These are phyloP conservation scores for Istiophorus platypterus DNA, from an alignment of 2,113 vertebrate species.

Conservation along the genomic window DNA sequence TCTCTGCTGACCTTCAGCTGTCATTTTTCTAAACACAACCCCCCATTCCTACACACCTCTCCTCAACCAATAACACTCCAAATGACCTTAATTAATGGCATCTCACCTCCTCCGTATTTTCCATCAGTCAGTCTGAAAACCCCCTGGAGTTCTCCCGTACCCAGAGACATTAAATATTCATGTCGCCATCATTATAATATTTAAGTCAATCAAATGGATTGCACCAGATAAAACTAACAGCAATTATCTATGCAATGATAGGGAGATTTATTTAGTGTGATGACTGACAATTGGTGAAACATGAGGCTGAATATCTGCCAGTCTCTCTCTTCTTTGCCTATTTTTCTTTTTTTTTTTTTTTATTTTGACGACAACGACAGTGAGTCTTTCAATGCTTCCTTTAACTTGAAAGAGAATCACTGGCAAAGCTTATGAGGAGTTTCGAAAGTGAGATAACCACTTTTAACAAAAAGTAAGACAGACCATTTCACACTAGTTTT, in stretches of 20 bases:
- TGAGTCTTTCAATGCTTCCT: constrained; percentile 45
- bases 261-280: constrained; percentile 60
- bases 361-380: constrained; percentile 12
- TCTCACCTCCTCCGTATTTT: constrained; percentile 60
- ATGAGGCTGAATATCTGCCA: constrained; percentile 36
- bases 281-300: constrained; percentile 59
- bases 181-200: constrained; percentile 66
- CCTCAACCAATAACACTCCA: constrained; percentile 46
- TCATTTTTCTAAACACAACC: constrained; percentile 35
- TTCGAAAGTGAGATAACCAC: constrained; percentile 35
- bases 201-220: constrained; percentile 69
- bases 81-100: constrained; percentile 70
- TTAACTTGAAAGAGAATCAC: constrained; percentile 48
- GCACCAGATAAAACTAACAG: constrained; percentile 60
- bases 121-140: constrained; percentile 51
- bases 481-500: constrained; percentile 20
- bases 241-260: constrained; percentile 59
- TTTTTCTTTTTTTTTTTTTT: constrained; percentile 15
- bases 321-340: neutral
- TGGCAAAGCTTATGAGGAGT: constrained; percentile 42
- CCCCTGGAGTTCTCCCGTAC: constrained; percentile 42
- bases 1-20: constrained; percentile 65
- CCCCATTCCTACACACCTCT: constrained; percentile 2
- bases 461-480: constrained; percentile 39
- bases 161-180: constrained; percentile 74